Conservation (phyloP, 35 echinoderm and acorn worm species). For the Ophioderma brevispina region DNA sequence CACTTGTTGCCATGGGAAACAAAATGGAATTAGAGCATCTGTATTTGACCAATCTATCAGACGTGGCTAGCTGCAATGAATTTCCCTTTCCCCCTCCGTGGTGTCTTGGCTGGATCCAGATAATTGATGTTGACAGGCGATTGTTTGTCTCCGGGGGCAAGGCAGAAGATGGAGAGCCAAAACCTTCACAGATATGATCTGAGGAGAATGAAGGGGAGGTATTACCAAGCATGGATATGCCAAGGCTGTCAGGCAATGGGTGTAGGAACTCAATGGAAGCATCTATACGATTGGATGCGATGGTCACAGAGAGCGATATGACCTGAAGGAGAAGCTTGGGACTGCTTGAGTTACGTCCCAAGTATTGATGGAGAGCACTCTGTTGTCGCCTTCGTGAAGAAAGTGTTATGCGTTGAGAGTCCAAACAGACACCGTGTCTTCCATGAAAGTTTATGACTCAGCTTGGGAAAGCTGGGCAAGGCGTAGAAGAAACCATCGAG, state of each 20-base stretch:
- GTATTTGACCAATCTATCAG: neutral
- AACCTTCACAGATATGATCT: neutral
- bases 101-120: neutral
- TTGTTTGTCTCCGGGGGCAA: neutral
- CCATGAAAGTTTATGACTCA: neutral
- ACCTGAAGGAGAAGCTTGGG: neutral
- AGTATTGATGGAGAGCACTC: neutral
- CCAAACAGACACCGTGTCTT: neutral
- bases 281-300: neutral
- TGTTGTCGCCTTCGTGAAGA: neutral
- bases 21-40: neutral
- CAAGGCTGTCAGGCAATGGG: neutral
- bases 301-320: neutral
- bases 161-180: neutral
- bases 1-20: neutral
- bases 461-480: neutral
- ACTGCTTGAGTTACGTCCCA: neutral
- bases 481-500: neutral
- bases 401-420: neutral
- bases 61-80: slow-evolving; percentile 2
- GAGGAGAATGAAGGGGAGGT: neutral
- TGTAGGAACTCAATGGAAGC: neutral
- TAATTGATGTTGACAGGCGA: neutral
- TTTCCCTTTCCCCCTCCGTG: neutral
- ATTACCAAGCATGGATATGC: neutral